These are phyloP conservation scores for Gryon sp. DNA, from an alignment of 1,140 invertebrate species.

Conservation along the genomic window DNA sequence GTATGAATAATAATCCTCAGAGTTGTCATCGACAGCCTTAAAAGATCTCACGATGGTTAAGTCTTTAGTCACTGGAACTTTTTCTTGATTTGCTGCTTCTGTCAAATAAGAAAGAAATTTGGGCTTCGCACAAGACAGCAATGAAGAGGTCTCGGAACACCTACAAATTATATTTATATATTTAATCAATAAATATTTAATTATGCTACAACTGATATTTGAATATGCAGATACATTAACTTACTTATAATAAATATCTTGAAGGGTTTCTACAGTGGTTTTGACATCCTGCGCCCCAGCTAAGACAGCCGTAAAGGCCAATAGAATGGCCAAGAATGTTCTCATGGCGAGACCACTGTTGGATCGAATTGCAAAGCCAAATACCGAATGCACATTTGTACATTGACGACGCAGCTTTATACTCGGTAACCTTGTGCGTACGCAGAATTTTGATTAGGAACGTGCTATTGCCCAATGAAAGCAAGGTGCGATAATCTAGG, in stretches of 20 bases:
- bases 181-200: neutral
- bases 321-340: slow-evolving; percentile 62
- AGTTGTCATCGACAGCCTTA: slow-evolving; percentile 79
- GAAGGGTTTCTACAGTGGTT: slow-evolving; percentile 70
- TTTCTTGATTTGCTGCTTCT: slow-evolving; percentile 83
- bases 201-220: too few relatives aligned
- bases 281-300: slow-evolving; percentile 61
- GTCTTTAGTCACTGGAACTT: slow-evolving; percentile 86
- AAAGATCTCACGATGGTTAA: slow-evolving; percentile 84
- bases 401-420: slow-evolving; percentile 74
- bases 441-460: slow-evolving; percentile 74
- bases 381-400: slow-evolving; percentile 74
- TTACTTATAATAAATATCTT: slow-evolving; percentile 76
- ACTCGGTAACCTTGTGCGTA: slow-evolving; percentile 68
- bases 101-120: slow-evolving; percentile 87
- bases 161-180: slow-evolving; percentile 55
- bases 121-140: slow-evolving; percentile 85
- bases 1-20: slow-evolving; percentile 66
- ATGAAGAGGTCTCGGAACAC: slow-evolving; percentile 72
- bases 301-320: slow-evolving; percentile 64
- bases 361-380: slow-evolving; percentile 73
- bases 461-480: slow-evolving; percentile 70
- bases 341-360: slow-evolving; percentile 68
- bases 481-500: slow-evolving; percentile 76
- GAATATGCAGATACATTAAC: neutral